Conservation (phyloP, 2,113 vertebrate genomes). For the Platycercus adscitus region DNA sequence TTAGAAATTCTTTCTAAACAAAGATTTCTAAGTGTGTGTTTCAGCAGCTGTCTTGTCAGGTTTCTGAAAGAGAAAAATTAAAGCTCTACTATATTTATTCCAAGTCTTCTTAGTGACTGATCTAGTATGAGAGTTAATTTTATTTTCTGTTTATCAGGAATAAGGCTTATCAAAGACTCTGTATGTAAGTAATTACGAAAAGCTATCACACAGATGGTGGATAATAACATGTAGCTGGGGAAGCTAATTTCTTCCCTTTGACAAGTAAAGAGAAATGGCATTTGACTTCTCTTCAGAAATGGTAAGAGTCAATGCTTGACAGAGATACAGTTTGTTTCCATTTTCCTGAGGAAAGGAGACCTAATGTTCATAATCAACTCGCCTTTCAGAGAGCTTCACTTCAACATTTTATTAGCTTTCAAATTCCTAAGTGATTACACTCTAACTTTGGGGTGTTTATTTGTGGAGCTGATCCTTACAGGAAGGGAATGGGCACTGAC, state of each 20-base stretch:
- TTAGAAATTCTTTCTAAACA: constrained; percentile 72
- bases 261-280: constrained; percentile 70
- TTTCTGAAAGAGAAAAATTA: constrained; percentile 74
- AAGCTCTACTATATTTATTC: constrained; percentile 74
- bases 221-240: constrained; percentile 68
- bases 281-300: constrained; percentile 69
- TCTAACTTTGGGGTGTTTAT: background rate
- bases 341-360: constrained; percentile 35
- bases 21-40: constrained; percentile 61
- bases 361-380: constrained; percentile 54
- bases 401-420: constrained; percentile 33
- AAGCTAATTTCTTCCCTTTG: constrained; percentile 74
- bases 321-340: constrained; percentile 15
- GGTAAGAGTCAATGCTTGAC: constrained; percentile 44
- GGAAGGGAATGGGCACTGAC: background rate
- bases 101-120: constrained; percentile 63
- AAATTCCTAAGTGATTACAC: background rate
- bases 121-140: constrained; percentile 76
- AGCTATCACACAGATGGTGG: constrained; percentile 74
- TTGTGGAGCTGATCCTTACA: background rate
- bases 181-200: constrained; percentile 75
- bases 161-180: constrained; percentile 70
- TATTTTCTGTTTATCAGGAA: constrained; percentile 81
- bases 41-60: constrained; percentile 75
- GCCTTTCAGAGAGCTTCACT: constrained; percentile 10